These are phyloP conservation scores for Ligdia adustata DNA, from an alignment of 2,888 invertebrate species.

Conservation along the genomic window DNA sequence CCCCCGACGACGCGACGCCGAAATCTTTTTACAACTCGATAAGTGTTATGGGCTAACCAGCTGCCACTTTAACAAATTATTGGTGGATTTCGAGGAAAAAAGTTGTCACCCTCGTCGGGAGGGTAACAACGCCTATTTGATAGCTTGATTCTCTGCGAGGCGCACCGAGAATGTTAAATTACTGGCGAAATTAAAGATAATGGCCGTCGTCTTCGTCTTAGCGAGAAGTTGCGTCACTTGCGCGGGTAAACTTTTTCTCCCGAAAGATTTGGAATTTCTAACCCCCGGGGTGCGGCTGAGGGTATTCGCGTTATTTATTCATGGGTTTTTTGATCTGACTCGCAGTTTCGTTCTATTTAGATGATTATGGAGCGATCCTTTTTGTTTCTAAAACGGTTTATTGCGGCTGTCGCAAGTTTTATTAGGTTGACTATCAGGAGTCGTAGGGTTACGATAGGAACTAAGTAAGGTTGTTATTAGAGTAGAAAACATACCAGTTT, in stretches of 20 bases:
- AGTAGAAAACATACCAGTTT: no score
- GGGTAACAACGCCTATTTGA: constrained; percentile 75
- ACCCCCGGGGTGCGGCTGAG: constrained; percentile 58
- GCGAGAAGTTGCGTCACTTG: constrained; percentile 63
- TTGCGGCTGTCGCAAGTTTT: constrained; percentile 17
- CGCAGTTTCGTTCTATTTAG: constrained; percentile 50
- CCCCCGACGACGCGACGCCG: constrained; percentile 21
- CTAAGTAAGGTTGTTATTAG: no score
- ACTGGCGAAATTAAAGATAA: constrained; percentile 82
- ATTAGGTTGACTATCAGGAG: neutral
- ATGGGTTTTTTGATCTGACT: constrained; percentile 61
- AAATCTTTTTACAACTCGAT: constrained; percentile 75
- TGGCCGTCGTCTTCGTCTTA: constrained; percentile 63
- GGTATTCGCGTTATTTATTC: constrained; percentile 77
- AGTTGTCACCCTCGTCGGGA: constrained; percentile 74
- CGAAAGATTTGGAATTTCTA: constrained; percentile 50
- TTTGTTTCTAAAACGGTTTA: constrained; percentile 34
- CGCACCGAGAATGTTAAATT: constrained; percentile 80
- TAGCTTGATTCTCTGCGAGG: constrained; percentile 77
- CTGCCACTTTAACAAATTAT: constrained; percentile 83
- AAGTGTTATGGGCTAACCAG: constrained; percentile 79
- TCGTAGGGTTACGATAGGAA: no score
- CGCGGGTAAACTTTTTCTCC: constrained; percentile 55
- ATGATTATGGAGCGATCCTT: constrained; percentile 37
- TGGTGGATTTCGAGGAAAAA: constrained; percentile 76